Evolutionary conservation across 2,113 vertebrate species (phyloP).

Genomic region (Python bivittatus): DNA sequence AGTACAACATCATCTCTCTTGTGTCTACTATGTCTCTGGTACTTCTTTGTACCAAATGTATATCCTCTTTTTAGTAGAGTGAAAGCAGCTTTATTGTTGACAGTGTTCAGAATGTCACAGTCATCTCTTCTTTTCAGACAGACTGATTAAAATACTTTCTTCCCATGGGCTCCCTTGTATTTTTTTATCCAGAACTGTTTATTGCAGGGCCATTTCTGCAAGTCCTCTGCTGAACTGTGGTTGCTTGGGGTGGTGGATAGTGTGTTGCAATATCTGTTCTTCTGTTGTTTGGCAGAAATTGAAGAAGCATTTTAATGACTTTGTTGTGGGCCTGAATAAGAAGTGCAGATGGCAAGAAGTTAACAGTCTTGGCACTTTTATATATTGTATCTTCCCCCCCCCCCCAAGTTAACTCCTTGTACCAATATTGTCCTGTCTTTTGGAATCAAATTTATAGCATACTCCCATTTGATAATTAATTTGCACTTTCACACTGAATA

Average conservation of each 20-base stretch:
- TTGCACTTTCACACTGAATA: neutral
- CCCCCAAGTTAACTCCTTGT: neutral
- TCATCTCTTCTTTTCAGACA: neutral
- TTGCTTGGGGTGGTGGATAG: neutral
- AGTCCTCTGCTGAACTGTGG: neutral
- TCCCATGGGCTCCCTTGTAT: neutral
- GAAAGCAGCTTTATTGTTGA: accelerated
- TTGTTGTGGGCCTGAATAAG: neutral
- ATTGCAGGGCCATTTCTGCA: neutral
- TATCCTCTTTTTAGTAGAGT: neutral
- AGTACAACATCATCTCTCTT: neutral
- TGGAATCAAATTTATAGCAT: neutral
- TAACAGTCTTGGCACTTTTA: neutral
- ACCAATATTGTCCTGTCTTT: neutral
- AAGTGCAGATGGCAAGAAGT: neutral
- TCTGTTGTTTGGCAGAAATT: neutral
- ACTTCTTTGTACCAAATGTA: neutral
- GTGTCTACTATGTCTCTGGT: neutral
- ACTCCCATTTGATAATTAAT: neutral
- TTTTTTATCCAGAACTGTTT: neutral
- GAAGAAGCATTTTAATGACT: conserved; percentile 13
- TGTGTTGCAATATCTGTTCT: accelerated
- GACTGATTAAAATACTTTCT: neutral
- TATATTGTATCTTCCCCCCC: neutral
- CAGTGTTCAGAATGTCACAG: neutral